Base-by-base conservation (phyloP, 1,140 invertebrate genomes). In the Hypsibius dujardini region DNA sequence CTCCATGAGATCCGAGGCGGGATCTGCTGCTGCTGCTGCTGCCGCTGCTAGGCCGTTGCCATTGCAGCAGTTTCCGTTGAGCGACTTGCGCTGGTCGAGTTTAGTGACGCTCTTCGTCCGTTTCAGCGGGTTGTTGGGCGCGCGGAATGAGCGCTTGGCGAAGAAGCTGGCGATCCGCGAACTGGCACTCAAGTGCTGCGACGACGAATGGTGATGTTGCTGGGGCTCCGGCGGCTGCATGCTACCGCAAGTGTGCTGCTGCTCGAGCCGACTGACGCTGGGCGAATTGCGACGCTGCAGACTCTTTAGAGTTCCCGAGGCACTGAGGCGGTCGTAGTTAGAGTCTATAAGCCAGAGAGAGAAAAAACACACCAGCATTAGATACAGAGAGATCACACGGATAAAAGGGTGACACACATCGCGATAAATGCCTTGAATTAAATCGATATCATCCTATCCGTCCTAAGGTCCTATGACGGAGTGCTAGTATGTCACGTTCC, bases 21-120 rank as follows among this genome's bases (percentile, higher is more conserved):
- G 60, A 67, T 42, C 12, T 67, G 45, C 42, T 46, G 60, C 2
- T 12, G 12, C 7, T 46, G 60, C 12, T 67, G 60, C 60, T 67
- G 12, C 46, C 46, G 60, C 46, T 42, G 46, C 45, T 42, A 46
- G 45, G 60, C 2, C 46, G 60, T 46, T 67, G 60, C 60, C 46
- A 46, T 46, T 46, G 60, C 2, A 67, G 60, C 60, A 67, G 60
- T 46, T 67, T 67, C 60, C 46, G 70, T 46, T 40, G 70, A 28
- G 28, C 70, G 15, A 46, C 12, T 70, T 46, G 70, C 56, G 70
- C 46, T 12, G 60, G 46, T 92, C 90, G 75, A 93, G 80, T 79
- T 92, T 93, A 67, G 89, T 92, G 73, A 90, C 90, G 76, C 89
- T 92, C 79, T 92, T 92, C 73, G 90, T 92, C 76, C 90, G 84